A percentile compares a stretch with the other conserved stretches of the same genome.
Conservation (phyloP, 2,797 vertebrate genomes). For the Orestias chungarensis region DNA sequence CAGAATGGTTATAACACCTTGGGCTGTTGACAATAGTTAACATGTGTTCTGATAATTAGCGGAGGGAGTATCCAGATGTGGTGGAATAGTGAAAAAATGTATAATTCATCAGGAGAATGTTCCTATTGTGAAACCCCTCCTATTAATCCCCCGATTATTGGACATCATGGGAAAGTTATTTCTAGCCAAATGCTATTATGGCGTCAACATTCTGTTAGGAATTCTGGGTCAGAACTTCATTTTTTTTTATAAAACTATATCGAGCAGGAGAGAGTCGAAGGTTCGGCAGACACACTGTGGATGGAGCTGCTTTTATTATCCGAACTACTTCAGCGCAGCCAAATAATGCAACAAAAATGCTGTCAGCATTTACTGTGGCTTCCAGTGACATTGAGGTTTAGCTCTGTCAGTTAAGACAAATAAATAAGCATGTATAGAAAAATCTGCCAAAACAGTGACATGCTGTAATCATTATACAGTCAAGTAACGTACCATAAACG, state of each 20-base stretch:
- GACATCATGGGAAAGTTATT: conserved; percentile 32
- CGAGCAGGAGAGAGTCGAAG: conserved; percentile 25
- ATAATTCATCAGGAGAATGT: conserved; percentile 32
- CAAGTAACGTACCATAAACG: conserved; percentile 72
- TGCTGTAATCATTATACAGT: conserved; percentile 72
- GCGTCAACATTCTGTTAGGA: conserved; percentile 38
- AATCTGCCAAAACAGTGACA: conserved; percentile 66
- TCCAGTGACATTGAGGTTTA: conserved; percentile 37
- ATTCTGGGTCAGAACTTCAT: conserved; percentile 37
- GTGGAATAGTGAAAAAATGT: conserved; percentile 23
- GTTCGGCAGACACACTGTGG: conserved; percentile 52
- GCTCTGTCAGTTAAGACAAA: conserved; percentile 62
- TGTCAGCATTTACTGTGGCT: conserved; percentile 17
- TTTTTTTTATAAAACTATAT: conserved; percentile 52
- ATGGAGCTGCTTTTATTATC: conserved; percentile 38
- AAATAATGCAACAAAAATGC: conserved; percentile 35
- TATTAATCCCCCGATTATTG: conserved; percentile 39
- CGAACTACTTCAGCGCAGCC: conserved; percentile 21
- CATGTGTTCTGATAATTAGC: conserved; percentile 10
- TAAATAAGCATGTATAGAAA: conserved; percentile 66
- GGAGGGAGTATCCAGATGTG: conserved; percentile 11
- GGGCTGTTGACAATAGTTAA: conserved; percentile 9
- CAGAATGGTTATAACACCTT: conserved; percentile 7
- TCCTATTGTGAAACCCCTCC: conserved; percentile 23
- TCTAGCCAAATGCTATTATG: conserved; percentile 44